Percentiles rank a stretch among this genome's conserved stretches.
phyloP scores from a whole-genome alignment of 1,140 invertebrate species.

The Ceratina calcarata region DNA sequence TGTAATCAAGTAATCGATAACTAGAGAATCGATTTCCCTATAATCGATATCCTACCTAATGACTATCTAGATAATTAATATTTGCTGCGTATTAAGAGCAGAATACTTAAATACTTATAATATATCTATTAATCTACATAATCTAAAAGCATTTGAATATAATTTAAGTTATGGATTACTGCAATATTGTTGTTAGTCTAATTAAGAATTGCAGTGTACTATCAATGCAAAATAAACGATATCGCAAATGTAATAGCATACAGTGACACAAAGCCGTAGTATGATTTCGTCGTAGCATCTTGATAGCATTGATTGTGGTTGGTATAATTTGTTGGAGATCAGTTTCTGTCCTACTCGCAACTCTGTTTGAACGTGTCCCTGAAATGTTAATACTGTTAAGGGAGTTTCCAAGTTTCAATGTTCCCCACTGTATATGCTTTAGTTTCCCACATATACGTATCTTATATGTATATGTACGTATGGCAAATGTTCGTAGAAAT shows the following conservation, averaged over 20 bases:
- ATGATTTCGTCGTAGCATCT: background rate
- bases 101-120: background rate
- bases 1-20: slow-evolving; percentile 27
- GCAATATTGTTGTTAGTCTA: background rate
- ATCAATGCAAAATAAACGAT: too few species aligned
- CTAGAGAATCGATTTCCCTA: background rate
- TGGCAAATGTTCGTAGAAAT: slow-evolving; percentile 29
- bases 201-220: too few species aligned
- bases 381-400: slow-evolving; percentile 71
- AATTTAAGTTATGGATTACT: too few species aligned
- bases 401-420: slow-evolving; percentile 60
- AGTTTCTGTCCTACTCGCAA: slow-evolving; percentile 44
- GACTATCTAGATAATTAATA: background rate
- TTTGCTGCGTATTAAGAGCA: background rate
- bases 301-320: slow-evolving; percentile 10
- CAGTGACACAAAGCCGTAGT: background rate
- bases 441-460: slow-evolving; percentile 14
- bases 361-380: slow-evolving; percentile 45
- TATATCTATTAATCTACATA: background rate
- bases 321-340: slow-evolving; percentile 61
- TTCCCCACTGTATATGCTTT: slow-evolving; percentile 18
- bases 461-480: slow-evolving; percentile 19
- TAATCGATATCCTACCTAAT: background rate
- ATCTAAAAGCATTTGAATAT: too few species aligned
- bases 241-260: background rate